Evolutionary conservation across 1,140 invertebrate species (phyloP).

Genomic region (Semibalanus balanoides): DNA sequence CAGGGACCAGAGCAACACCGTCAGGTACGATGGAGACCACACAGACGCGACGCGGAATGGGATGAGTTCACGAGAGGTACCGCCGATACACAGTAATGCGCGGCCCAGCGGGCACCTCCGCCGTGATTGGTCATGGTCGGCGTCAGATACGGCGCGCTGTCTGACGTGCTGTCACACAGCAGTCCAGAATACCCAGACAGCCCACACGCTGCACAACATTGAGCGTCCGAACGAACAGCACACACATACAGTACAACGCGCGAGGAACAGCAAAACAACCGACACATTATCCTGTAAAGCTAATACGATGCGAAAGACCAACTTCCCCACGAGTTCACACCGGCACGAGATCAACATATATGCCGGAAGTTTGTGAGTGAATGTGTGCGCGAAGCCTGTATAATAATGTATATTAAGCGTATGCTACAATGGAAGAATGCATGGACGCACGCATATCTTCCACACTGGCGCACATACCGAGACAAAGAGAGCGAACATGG

Average conservation of each 20-base stretch:
- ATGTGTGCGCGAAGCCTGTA: not conserved
- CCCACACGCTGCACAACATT: not conserved
- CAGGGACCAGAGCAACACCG: too few relatives aligned
- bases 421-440: not conserved
- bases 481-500: not conserved
- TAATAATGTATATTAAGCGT: too few relatives aligned
- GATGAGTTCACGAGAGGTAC: too few relatives aligned
- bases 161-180: too few relatives aligned
- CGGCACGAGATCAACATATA: not conserved
- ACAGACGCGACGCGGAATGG: too few relatives aligned
- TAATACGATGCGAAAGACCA: not conserved
- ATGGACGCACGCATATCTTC: not conserved
- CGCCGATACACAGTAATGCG: too few relatives aligned
- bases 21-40: too few relatives aligned
- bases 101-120: too few relatives aligned
- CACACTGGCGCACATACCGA: not conserved
- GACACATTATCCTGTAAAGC: not conserved
- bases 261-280: not conserved
- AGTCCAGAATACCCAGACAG: too few relatives aligned
- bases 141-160: too few relatives aligned
- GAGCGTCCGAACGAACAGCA: not conserved
- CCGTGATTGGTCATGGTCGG: too few relatives aligned
- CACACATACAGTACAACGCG: not conserved
- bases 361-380: not conserved
- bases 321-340: not conserved